A percentile compares a stretch with the other conserved stretches of the same genome.
These are phyloP conservation scores for Vidua macroura DNA, from an alignment of 2,113 vertebrate species.

Conservation along the genomic window DNA sequence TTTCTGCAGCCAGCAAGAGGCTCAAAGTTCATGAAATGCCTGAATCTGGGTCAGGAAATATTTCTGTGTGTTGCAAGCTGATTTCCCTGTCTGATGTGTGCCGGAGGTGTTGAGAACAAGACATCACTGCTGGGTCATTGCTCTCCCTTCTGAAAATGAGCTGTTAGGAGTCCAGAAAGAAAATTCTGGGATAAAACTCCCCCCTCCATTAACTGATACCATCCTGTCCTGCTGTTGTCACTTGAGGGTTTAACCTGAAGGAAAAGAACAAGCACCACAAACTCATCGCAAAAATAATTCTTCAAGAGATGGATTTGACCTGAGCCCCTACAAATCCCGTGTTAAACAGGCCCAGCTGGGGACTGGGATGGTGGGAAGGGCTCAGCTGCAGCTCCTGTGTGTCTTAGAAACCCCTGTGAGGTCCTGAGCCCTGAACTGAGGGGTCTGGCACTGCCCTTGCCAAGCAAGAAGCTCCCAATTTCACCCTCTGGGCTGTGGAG, in stretches of 20 bases:
- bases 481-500: not conserved
- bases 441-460: not conserved
- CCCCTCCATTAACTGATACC: not conserved
- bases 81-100: not conserved
- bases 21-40: not conserved
- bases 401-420: not conserved
- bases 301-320: not conserved
- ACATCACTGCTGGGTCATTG: not conserved
- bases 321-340: not conserved
- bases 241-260: not conserved
- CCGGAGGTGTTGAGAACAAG: slow-evolving; percentile 15
- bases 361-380: not conserved
- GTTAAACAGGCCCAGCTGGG: not conserved
- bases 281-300: not conserved
- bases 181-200: not conserved
- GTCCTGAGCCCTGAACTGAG: not conserved
- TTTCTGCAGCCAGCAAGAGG: not conserved
- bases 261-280: not conserved
- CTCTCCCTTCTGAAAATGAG: not conserved
- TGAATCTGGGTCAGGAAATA: slow-evolving; percentile 51
- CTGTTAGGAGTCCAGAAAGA: not conserved
- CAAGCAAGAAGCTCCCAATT: not conserved
- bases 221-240: not conserved
- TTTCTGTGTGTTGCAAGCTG: slow-evolving; percentile 7
- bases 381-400: not conserved